These are phyloP conservation scores for Saguinus imperator DNA, from an alignment of 2,113 vertebrate species.

Conservation along the genomic window DNA sequence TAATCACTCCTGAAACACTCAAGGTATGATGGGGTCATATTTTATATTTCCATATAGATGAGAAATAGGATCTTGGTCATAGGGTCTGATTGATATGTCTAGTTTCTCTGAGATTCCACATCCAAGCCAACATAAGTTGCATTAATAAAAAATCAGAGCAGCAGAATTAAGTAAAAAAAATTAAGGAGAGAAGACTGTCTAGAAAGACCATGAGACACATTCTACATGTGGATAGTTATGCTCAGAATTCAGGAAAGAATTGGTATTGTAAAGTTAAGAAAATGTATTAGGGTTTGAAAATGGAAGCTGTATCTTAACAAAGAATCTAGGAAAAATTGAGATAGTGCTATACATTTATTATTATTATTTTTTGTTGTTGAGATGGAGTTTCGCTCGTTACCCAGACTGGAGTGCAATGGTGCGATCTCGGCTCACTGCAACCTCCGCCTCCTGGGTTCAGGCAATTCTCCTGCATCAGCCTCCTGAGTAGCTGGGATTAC, in stretches of 20 bases:
- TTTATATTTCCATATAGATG: constrained; percentile 61
- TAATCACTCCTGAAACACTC: constrained; percentile 57
- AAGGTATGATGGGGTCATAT: neutral
- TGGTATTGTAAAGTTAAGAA: neutral
- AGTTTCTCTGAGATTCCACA: neutral
- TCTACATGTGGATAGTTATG: neutral
- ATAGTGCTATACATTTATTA: neutral
- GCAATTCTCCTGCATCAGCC: no score
- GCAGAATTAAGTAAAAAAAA: constrained; percentile 20
- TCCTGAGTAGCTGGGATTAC: no score
- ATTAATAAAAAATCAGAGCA: constrained; percentile 12
- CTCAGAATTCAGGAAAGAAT: neutral
- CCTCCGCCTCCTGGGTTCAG: no score
- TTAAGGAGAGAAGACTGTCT: neutral
- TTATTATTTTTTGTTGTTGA: no score
- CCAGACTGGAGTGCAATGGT: no score
- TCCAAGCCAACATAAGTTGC: neutral
- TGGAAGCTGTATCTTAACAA: neutral
- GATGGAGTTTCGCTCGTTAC: no score
- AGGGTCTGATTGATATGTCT: constrained; percentile 18
- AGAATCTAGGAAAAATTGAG: neutral
- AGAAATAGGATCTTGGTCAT: constrained; percentile 47
- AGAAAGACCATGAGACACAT: neutral
- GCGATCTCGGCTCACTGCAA: no score
- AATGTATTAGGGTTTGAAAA: neutral